Evolutionary conservation across 2,888 invertebrate genomes (phyloP).

Genomic region (Cheilosia grossa): DNA sequence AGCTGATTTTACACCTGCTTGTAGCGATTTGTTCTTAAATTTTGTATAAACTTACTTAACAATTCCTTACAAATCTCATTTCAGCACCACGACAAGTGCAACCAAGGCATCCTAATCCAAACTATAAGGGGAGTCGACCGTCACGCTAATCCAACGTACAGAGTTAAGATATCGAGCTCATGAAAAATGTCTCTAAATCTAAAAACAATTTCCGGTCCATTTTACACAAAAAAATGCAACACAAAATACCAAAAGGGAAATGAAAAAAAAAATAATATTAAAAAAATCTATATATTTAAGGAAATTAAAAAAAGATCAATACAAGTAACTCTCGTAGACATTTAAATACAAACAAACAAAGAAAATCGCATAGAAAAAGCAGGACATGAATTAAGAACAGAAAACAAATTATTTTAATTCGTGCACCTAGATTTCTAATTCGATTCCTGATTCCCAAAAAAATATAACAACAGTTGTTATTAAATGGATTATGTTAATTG

Average conservation of each 20-base stretch:
- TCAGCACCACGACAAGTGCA: conserved; percentile 82
- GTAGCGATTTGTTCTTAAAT: neutral
- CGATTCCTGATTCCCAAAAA: conserved; percentile 56
- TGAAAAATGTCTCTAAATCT: conserved; percentile 56
- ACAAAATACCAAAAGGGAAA: conserved; percentile 71
- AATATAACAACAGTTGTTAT: conserved; percentile 49
- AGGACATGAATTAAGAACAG: conserved; percentile 52
- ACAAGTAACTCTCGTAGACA: conserved; percentile 62
- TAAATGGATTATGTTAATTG: conserved; percentile 53
- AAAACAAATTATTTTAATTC: conserved; percentile 45
- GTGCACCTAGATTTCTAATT: conserved; percentile 63
- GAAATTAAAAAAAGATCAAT: conserved; percentile 46
- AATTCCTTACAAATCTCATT: conserved; percentile 1
- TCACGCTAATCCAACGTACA: conserved; percentile 76
- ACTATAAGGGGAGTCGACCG: conserved; percentile 82
- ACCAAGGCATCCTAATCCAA: conserved; percentile 83
- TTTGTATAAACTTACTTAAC: neutral
- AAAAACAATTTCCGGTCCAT: conserved; percentile 76
- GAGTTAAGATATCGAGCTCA: conserved; percentile 31
- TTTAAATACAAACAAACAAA: conserved; percentile 37
- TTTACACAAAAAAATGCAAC: conserved; percentile 75
- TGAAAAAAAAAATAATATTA: conserved; percentile 39
- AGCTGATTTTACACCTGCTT: neutral
- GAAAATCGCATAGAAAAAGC: conserved; percentile 48
- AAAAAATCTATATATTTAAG: conserved; percentile 59